Evolutionary conservation across 35 echinoderm and acorn worm genomes (phyloP), one percentile per base, ranked within the genome.

Genomic region (Holothuria glaberrima): DNA sequence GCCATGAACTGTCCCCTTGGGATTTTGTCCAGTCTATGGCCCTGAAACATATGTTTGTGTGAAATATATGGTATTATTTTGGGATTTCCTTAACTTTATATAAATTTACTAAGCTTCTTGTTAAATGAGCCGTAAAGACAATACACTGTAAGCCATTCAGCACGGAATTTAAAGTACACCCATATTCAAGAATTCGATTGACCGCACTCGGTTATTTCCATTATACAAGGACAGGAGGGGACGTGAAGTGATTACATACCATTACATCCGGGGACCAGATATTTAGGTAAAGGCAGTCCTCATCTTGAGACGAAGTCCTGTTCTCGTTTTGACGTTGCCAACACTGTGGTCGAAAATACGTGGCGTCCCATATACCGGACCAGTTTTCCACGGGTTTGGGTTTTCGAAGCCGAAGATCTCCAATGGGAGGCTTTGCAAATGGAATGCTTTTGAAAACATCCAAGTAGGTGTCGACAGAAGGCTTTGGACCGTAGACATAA

Each of bases 261-360:
- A 54, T 84, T 19, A 61, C 80, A 38, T 84, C 80, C 3, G 89
- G 93, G 9, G 72, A 68, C 70, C 83, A 94, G 18, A 94, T 63
- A 35, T 91, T 91, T 0, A 94, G 89, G 60, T 94, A 94, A 3
- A 94, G 89, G 68, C 93, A 94, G 57, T 94, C 93, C 48, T 94
- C 93, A 64, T 90, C 89, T 66, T 89, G 79, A 18, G 56, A 56
- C 3, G 22, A 41, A 0, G 85, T 73, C 12, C n/a, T 3, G 14
- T 59, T 68, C 20, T 66, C 88, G 6, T 68, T 65, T 22, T 72
- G 50, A 19, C 44, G 6, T 58, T 96, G 94, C 28, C 52, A 54
- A 19, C 94, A 96, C 30, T 35, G 10, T 0, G 75, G 57, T 24
- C 82, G 82, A 66, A 44, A 94, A 72, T 30, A 38, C 27, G 84